Evolutionary conservation across 35 echinoderm and acorn worm genomes (phyloP), one percentile per base, ranked within the genome.

Genomic region (Heliocidaris tuberculata): DNA sequence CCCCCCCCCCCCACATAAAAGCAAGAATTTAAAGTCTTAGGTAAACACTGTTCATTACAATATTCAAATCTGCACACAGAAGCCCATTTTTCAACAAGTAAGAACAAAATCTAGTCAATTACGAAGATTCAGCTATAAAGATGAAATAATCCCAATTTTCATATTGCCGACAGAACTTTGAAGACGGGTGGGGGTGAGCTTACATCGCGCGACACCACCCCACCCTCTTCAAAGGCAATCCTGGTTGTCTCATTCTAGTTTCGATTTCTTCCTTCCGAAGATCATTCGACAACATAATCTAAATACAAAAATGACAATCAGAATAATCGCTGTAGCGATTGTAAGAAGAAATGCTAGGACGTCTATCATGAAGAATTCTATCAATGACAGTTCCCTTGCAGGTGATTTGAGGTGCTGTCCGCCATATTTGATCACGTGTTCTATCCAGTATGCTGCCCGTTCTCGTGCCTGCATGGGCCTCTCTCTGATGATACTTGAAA

Each of bases 371-470:
- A 35, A 88, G 31, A 15, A 88, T 27, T 88, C 31, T 15, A 88
- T 88, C 24, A 95, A 49, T 13, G 85, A 86, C 32, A 95, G 50
- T 49, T 95, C 85, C 31, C 31, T 85, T 31, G 94, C 85, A 42
- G 48, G 49, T 49, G 94, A 29, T 42, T 61, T 92, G 48, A 94
- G 92, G 86, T 94, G 31, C 24, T 86, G 42, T 17, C 94, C 96
- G 54, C 96, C 94, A 95, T 95, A 92, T 94, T 97, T 95, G 9
- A 94, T 97, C 50, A 95, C 94, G 92, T 90, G 85, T 90, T 97
- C 96, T 30, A 97, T 90, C 96, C 96, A 97, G 92, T 88, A 88
- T 70, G 93, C 91, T 27, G 96, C 96, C 31, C 94, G 30, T 11
- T 97, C 92, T 47, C 60, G 50, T 9, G 96, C 90, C 52, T 89